Evolutionary conservation across 1,140 invertebrate species (phyloP), one percentile per base, ranked within the genome.

Genomic region (Hyles euphorbiae): DNA sequence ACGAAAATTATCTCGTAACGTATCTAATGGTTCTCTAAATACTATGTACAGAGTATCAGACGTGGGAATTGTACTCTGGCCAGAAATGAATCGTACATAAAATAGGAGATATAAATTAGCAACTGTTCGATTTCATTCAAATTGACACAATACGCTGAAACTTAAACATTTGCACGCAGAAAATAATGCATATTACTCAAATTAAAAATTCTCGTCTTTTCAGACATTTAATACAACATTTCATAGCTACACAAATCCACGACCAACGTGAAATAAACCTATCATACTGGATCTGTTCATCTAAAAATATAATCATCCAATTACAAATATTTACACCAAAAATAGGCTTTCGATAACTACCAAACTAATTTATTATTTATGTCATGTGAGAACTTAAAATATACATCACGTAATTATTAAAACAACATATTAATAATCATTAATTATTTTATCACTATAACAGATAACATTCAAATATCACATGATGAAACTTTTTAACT

Each of bases 391-490:
- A 83, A 83, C 78, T 80, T 83, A 83, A 74, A 69, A 72, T 71
- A 72, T 63, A 68, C 61, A 63, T 67, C 65, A 60, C 60, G 67
- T 76, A 74, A 70, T 61, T 68, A 74, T 78, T 71, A 79, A 79
- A 65, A 71, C 75, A 85, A 87, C 81, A 78, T 75, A 77, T 60
- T 62, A 58, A 62, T 63, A 74, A 69, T 76, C 74, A 74, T 77
- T 76, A 72, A 70, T 76, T 5, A 60, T 72, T 84, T 74, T 79
- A 84, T 83, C 76, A 76, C 79, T 68, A 79, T 83, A 87, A 87
- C 83, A 84, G 72, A 87, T 86, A 87, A 87, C 83, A 86, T 85
- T 76, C 67, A 82, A 82, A 87, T 87, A 86, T 86, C 84, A 87
- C 84, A 87, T 84, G 64, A 81, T 74, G 75, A 85, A 81, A 82